Base-by-base conservation (phyloP, 1,140 invertebrate species). In the Magallana gigas region DNA sequence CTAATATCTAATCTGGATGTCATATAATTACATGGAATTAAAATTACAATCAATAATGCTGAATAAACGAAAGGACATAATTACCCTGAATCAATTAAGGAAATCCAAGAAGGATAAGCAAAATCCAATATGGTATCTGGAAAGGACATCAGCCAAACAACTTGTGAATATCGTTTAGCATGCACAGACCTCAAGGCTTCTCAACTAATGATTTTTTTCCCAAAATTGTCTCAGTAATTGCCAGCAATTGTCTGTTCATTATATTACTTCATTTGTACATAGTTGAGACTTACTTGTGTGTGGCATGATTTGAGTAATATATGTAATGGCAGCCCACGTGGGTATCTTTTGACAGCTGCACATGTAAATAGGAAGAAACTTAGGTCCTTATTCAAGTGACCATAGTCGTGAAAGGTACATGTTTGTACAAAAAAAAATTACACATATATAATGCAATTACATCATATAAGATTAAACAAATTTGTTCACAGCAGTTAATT, bases 211-310 rank as follows among this genome's bases (percentile, higher is more conserved):
- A 76, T 76, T 76, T 76, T 76, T 76, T 23, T 29, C 12, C 68
- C 68, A 76, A 76, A 48, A 76, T 76, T 76, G 68, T 76, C 68
- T 76, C 14, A 76, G 68, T 76, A 76, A 76, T 76, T 76, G 68
- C 68, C 68, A 29, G 68, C 68, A 76, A 76, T 76, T 76, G 68
- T 76, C 68, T 76, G 68, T 76, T 76, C 68, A 76, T 76, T 76
- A 76, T 76, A 29, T 29, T 18, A 76, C 68, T 76, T 76, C 68
- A 29, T 76, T 76, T 76, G 68, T 76, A 76, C 68, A 71, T 18
- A 71, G 64, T 23, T 71, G 23, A 9, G 18, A 71, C 18, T 48
- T 29, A 71, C 23, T 29, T 29, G 68, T 36, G 68, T 76, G 68
- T 29, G 23, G 68, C 29, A 76, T 12, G 23, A 76, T 76, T 29